Percentiles rank a stretch among this genome's conserved stretches.
These are phyloP conservation scores for Sturnira hondurensis DNA, from an alignment of 2,113 vertebrate species.

Conservation along the genomic window DNA sequence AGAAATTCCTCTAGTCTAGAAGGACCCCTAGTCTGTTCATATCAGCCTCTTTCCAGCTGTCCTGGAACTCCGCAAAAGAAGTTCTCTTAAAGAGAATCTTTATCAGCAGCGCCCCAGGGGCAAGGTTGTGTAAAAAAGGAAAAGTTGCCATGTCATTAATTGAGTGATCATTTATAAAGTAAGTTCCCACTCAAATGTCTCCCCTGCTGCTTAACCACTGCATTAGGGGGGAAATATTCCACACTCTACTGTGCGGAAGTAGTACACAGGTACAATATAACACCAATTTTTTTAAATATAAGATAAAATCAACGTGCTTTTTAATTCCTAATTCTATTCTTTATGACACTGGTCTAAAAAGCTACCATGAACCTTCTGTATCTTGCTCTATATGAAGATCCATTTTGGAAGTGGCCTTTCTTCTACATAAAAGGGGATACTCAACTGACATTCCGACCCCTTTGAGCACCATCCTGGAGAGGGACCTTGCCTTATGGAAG, in stretches of 20 bases:
- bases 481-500: neutral
- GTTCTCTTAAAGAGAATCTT: neutral
- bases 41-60: neutral
- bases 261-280: neutral
- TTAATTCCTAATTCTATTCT: slow-evolving; percentile 26
- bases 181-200: neutral
- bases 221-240: neutral
- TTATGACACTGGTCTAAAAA: neutral
- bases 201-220: neutral
- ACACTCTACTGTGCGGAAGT: neutral
- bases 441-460: neutral
- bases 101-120: neutral
- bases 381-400: neutral
- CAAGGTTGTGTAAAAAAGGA: neutral
- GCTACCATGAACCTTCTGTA: neutral
- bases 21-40: neutral
- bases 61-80: neutral
- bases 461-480: neutral
- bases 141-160: neutral
- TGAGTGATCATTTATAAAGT: neutral
- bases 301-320: slow-evolving; percentile 25
- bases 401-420: neutral
- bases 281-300: neutral
- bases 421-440: neutral
- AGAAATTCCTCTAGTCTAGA: neutral